Conservation (phyloP, 23 tunicate species). For the Phallusia fumigata region DNA sequence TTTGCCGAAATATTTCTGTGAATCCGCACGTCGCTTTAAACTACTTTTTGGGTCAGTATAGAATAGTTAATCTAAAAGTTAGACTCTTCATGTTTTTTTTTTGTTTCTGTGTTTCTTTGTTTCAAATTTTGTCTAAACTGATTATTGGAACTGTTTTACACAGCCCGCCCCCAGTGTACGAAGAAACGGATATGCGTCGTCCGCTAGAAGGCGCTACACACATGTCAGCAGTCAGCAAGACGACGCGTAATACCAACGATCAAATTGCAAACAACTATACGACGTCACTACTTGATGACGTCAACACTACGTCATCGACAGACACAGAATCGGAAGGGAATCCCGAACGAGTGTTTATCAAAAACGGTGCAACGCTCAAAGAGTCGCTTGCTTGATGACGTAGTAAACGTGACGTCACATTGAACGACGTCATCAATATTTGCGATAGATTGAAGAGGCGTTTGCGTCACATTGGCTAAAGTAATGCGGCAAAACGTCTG, state of each 20-base stretch:
- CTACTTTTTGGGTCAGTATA: no score
- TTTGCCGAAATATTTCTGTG: no score
- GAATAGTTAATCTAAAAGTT: no score
- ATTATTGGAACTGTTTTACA: not conserved
- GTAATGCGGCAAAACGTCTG: no score
- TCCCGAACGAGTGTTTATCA: not conserved
- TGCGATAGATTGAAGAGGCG: no score
- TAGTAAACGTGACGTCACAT: no score
- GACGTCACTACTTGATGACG: not conserved
- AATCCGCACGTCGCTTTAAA: no score
- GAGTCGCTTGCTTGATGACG: not conserved
- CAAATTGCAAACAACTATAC: not conserved
- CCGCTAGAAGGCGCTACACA: not conserved
- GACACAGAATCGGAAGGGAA: not conserved
- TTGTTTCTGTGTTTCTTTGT: no score
- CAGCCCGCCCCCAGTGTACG: constrained; percentile 18
- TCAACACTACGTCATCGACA: not conserved
- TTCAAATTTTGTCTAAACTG: no score
- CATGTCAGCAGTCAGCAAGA: not conserved
- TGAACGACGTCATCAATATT: no score
- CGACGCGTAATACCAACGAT: not conserved
- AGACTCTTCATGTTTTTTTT: no score
- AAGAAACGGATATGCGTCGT: not conserved
- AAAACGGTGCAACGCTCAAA: not conserved
- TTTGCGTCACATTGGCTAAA: no score